phyloP scores from a whole-genome alignment of 92 coral and sea anemone genomes.

The Desmophyllum pertusum region DNA sequence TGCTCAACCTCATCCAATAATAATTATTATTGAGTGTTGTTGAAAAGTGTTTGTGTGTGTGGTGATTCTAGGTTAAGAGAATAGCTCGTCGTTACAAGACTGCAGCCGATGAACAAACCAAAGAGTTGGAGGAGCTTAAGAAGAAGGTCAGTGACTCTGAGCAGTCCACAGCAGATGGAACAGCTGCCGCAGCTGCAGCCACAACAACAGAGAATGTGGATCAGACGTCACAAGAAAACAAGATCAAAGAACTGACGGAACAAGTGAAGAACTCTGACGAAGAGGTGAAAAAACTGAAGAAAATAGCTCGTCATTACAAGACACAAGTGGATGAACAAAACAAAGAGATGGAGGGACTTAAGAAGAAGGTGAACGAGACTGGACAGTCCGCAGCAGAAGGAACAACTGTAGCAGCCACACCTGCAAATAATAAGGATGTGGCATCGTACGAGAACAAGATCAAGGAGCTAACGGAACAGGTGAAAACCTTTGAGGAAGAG shows the following conservation, averaged over 20 bases:
- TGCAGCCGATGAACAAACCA: slow-evolving; percentile 78
- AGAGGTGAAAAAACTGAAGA: slow-evolving; percentile 76
- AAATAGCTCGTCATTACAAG: slow-evolving; percentile 84
- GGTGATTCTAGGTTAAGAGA: slow-evolving; percentile 71
- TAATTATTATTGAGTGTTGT: too few relatives aligned
- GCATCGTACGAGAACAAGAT: slow-evolving; percentile 60
- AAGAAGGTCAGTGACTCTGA: slow-evolving; percentile 70
- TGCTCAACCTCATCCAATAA: too few relatives aligned
- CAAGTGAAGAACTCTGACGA: slow-evolving; percentile 69
- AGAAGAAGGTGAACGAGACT: slow-evolving; percentile 67
- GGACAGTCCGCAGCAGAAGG: slow-evolving; percentile 41
- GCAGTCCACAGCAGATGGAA: slow-evolving; percentile 22
- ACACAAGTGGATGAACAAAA: slow-evolving; percentile 78
- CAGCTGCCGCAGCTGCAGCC: slow-evolving; percentile 23
- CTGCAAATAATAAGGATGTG: slow-evolving; percentile 50
- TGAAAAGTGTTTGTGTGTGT: not conserved
- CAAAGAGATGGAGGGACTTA: slow-evolving; percentile 73
- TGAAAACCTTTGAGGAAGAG: slow-evolving; percentile 68
- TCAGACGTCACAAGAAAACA: slow-evolving; percentile 52
- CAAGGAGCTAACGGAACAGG: slow-evolving; percentile 79
- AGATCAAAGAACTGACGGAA: slow-evolving; percentile 77
- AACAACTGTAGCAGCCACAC: slow-evolving; percentile 43
- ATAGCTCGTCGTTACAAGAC: slow-evolving; percentile 97
- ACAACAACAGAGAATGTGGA: slow-evolving; percentile 59
- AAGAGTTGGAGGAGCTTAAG: slow-evolving; percentile 69